Evolutionary conservation across 2,888 invertebrate genomes (phyloP), one percentile per base, ranked within the genome.

Genomic region (Melipona bicolor): DNA sequence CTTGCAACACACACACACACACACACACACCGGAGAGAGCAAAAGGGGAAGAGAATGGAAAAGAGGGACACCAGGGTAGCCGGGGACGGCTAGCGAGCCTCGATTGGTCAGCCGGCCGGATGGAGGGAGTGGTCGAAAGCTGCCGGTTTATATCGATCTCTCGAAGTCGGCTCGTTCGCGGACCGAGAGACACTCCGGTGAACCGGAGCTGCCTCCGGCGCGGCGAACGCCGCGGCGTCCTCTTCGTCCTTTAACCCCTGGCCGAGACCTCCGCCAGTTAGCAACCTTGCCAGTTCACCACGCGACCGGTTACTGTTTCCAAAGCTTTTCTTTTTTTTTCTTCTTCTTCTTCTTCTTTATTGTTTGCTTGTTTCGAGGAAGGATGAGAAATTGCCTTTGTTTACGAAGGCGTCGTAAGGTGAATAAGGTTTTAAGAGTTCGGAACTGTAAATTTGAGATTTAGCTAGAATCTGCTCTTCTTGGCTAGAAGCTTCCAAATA

Each of bases 111-210:
- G 91, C 89, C 79, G 80, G 85, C 79, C 77, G 89, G 88, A 90
- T 92, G 92, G 93, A 92, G 94, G 94, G 94, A 94, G 93, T 94
- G 94, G 93, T 93, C 93, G 91, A 90, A 90, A 87, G 86, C 89
- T 88, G 90, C 91, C 90, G 90, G 92, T 93, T 75, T 92, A 92
- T 93, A 94, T 94, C 93, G 94, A 94, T 94, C 93, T 92, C 91
- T 90, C 86, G 88, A 91, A 91, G 88, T 88, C 90, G 83, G 78
- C 83, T 87, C 87, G 88, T 85, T 86, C 85, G 74, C 82, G 75
- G 77, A 75, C 62, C 36, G 86, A 83, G 77, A 75, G 78, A 78
- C 81, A 77, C 77, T 68, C 67, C 85, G 75, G 86, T 76, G 73
- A 86, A 86, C 79, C 79, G 83, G 68, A 75, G 61, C 71, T 67